Conservation (phyloP, 2,888 invertebrate species). For the Trissonchulus sp. region DNA sequence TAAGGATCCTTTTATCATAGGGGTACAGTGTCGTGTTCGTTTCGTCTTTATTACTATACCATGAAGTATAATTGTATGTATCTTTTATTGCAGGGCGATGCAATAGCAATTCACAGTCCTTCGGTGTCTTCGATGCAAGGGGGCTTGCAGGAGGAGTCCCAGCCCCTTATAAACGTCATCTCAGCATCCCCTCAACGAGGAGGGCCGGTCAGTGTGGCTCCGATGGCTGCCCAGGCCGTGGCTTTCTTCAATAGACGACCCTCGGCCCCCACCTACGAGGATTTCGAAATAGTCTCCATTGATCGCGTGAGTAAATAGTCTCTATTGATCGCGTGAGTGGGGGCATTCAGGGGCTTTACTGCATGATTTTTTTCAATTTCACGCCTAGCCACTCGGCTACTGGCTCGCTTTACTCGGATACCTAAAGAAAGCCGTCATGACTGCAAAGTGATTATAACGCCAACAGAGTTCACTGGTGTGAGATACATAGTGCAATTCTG, state of each 20-base stretch:
- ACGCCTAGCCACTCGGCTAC: no score
- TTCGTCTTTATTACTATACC: no score
- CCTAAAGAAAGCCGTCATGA: no score
- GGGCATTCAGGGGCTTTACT: no score
- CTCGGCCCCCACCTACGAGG: neutral
- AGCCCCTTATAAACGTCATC: neutral
- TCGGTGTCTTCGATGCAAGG: neutral
- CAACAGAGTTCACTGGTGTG: no score
- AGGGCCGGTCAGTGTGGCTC: neutral
- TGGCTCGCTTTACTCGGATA: no score
- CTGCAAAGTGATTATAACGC: no score
- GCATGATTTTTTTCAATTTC: no score
- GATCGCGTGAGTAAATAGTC: slow-evolving; percentile 17
- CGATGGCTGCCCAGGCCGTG: neutral
- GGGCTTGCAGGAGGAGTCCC: neutral
- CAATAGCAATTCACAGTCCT: neutral
- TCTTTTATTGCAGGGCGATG: neutral
- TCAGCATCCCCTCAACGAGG: neutral
- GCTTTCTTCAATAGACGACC: neutral
- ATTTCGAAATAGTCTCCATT: slow-evolving; percentile 26
- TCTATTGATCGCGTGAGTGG: neutral
- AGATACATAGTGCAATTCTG: no score
- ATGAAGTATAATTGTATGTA: no score
- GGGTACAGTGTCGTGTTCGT: no score
- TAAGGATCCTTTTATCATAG: no score